A percentile compares a stretch with the other conserved stretches of the same genome.
Evolutionary conservation across 2,113 vertebrate genomes (phyloP).

Genomic region (Blennius ocellaris): DNA sequence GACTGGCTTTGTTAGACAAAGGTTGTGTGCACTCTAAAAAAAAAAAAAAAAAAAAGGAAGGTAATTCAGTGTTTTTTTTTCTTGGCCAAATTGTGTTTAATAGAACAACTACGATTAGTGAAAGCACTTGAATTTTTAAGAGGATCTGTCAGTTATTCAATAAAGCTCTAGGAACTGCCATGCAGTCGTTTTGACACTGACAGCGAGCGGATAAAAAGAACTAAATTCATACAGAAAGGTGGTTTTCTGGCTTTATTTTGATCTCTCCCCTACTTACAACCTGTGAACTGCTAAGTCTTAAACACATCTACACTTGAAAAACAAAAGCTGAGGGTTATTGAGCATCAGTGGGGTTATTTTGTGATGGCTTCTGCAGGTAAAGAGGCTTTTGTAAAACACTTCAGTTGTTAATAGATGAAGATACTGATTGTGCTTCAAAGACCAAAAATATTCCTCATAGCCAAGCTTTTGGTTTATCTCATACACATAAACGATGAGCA

Average conservation of each 20-base stretch:
- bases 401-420: background rate
- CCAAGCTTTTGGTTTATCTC: background rate
- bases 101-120: background rate
- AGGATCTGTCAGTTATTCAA: constrained; percentile 15
- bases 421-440: background rate
- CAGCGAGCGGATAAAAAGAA: constrained; percentile 2
- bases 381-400: background rate
- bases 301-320: background rate
- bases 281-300: background rate
- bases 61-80: constrained; percentile 2
- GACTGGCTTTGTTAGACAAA: constrained; percentile 46
- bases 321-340: background rate
- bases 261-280: background rate
- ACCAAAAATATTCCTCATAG: background rate
- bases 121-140: constrained; percentile 29
- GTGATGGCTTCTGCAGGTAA: background rate
- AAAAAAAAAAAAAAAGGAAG: background rate
- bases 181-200: constrained; percentile 29
- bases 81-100: constrained; percentile 8
- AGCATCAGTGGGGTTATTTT: background rate
- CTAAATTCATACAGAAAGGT: background rate
- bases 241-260: background rate
- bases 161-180: constrained; percentile 17
- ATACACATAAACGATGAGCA: background rate
- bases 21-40: constrained; percentile 23